These are phyloP conservation scores for Chymomyza caudatula DNA, from an alignment of 2,888 invertebrate species.

Conservation along the genomic window DNA sequence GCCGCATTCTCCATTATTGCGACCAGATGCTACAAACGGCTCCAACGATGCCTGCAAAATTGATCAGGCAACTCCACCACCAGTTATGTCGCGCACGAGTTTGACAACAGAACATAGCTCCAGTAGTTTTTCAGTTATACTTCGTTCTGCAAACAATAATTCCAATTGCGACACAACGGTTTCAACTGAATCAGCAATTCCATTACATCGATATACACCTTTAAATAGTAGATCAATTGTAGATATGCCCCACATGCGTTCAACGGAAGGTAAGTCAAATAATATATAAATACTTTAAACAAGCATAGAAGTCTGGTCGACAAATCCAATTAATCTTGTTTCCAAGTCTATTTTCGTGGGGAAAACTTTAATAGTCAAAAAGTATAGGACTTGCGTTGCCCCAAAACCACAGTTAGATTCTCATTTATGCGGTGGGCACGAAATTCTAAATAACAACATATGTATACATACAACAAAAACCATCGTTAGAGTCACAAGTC, in stretches of 20 bases:
- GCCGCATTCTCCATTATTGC: conserved; percentile 72
- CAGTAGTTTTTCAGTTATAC: conserved; percentile 74
- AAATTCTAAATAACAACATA: too few species aligned
- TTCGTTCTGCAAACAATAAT: conserved; percentile 72
- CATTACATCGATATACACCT: conserved; percentile 75
- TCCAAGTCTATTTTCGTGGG: neutral
- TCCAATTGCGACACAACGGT: conserved; percentile 45
- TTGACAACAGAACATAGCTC: conserved; percentile 32
- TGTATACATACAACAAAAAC: too few species aligned
- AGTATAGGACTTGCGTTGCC: neutral
- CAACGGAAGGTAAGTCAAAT: conserved; percentile 68
- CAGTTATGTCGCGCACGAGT: conserved; percentile 30
- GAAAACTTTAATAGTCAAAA: too few species aligned
- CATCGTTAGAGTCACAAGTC: too few species aligned
- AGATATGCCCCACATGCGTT: conserved; percentile 67
- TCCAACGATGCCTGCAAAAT: conserved; percentile 62
- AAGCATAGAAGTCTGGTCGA: neutral
- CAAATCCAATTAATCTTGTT: neutral
- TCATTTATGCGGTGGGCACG: neutral
- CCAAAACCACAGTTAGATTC: neutral
- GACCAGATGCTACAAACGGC: conserved; percentile 56
- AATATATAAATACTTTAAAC: neutral
- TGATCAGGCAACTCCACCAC: conserved; percentile 74
- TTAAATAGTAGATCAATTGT: conserved; percentile 60
- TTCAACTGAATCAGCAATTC: conserved; percentile 48